phyloP scores from a whole-genome alignment of 30 jellyfish, hydroid and myxozoan genomes.

The Hydractinia echinata region DNA sequence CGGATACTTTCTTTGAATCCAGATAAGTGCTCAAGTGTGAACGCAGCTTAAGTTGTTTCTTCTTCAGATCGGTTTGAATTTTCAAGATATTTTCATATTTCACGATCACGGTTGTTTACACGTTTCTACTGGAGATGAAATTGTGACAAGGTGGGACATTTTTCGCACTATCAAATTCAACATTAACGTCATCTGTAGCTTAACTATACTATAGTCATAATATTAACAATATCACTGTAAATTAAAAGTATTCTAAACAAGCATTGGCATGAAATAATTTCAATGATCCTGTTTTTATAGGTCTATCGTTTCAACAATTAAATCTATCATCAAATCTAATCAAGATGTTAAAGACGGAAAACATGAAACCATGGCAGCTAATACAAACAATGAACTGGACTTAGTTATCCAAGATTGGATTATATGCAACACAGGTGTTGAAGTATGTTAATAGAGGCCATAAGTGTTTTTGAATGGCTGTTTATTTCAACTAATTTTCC shows the following conservation, averaged over 20 bases:
- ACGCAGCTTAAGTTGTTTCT: neutral
- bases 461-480: neutral
- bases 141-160: constrained; percentile 56
- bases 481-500: neutral
- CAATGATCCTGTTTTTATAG: constrained; percentile 12
- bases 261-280: neutral
- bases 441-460: neutral
- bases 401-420: constrained; percentile 68
- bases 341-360: constrained; percentile 38
- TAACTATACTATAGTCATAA: neutral
- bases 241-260: neutral
- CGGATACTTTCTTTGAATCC: no score
- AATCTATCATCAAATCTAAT: constrained; percentile 37
- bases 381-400: constrained; percentile 45
- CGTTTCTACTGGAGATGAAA: constrained; percentile 81
- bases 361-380: constrained; percentile 55
- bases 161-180: neutral
- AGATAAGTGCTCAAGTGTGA: neutral
- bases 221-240: neutral
- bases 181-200: neutral
- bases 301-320: constrained; percentile 50
- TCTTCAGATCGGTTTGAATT: constrained; percentile 60
- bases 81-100: constrained; percentile 70
- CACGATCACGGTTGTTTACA: constrained; percentile 61
- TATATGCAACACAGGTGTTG: constrained; percentile 27